Percentiles rank a stretch among this genome's conserved stretches.
Evolutionary conservation across 2,888 invertebrate species (phyloP).

Genomic region (Saturnia japonica): DNA sequence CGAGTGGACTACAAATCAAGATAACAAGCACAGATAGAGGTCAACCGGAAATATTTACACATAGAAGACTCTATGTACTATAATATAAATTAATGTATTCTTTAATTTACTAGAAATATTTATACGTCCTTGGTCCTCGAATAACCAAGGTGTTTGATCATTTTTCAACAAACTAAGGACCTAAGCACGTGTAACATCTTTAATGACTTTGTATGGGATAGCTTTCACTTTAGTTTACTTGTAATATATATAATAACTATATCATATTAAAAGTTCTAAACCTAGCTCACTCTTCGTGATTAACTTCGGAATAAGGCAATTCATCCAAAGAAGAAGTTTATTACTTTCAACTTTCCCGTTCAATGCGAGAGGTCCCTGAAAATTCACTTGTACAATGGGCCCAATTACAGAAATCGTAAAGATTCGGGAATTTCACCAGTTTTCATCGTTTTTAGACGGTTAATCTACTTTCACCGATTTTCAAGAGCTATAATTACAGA

Average conservation of each 20-base stretch:
- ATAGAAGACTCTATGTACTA: constrained; percentile 30
- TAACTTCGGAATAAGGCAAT: constrained; percentile 70
- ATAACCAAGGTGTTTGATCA: not conserved
- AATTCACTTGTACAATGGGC: constrained; percentile 60
- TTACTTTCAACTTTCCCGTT: constrained; percentile 64
- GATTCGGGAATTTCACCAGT: constrained; percentile 49
- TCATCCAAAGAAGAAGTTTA: constrained; percentile 71
- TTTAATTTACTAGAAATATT: not conserved
- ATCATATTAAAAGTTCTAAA: constrained; percentile 19
- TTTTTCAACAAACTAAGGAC: not conserved
- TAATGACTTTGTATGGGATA: too few species aligned
- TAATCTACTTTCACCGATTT: constrained; percentile 43
- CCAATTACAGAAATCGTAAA: constrained; percentile 67
- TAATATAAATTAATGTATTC: not conserved
- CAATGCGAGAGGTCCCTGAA: constrained; percentile 55
- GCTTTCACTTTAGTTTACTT: not conserved
- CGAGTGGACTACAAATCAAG: constrained; percentile 74
- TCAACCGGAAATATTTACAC: constrained; percentile 63
- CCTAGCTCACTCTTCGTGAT: constrained; percentile 52
- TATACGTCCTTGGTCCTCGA: not conserved
- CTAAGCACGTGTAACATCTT: too few species aligned
- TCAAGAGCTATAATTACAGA: constrained; percentile 37
- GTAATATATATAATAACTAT: constrained; percentile 15
- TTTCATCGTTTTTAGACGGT: constrained; percentile 48
- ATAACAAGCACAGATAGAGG: constrained; percentile 69